phyloP scores from a whole-genome alignment of 2,797 vertebrate species.

The Podargus strigoides region DNA sequence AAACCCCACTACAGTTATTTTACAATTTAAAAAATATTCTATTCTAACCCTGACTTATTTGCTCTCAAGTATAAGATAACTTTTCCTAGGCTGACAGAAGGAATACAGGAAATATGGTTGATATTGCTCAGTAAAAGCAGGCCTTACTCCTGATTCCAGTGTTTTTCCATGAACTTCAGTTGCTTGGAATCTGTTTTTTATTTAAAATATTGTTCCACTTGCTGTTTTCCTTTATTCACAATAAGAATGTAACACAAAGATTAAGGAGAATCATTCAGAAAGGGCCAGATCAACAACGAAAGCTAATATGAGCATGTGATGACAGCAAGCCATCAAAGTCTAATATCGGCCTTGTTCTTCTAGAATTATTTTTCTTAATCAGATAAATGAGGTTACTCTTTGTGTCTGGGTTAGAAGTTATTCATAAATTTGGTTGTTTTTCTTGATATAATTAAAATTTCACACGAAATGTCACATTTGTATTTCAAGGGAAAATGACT shows the following conservation, averaged over 20 bases:
- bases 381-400: neutral
- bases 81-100: neutral
- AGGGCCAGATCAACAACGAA: neutral
- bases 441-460: neutral
- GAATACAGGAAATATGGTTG: neutral
- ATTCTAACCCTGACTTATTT: neutral
- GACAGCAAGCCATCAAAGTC: neutral
- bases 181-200: neutral
- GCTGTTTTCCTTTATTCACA: neutral
- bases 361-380: neutral
- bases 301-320: neutral
- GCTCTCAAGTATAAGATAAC: neutral
- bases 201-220: neutral
- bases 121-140: neutral
- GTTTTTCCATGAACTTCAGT: neutral
- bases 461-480: neutral
- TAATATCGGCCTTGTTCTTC: neutral
- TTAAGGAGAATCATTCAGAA: neutral
- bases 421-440: neutral
- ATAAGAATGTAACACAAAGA: neutral
- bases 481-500: neutral
- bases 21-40: neutral
- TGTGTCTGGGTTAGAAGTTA: neutral
- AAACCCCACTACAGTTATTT: no score
- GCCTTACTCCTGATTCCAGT: neutral